These are phyloP conservation scores for Bambusicola thoracicus DNA, from an alignment of 2,113 vertebrate genomes.

Conservation along the genomic window DNA sequence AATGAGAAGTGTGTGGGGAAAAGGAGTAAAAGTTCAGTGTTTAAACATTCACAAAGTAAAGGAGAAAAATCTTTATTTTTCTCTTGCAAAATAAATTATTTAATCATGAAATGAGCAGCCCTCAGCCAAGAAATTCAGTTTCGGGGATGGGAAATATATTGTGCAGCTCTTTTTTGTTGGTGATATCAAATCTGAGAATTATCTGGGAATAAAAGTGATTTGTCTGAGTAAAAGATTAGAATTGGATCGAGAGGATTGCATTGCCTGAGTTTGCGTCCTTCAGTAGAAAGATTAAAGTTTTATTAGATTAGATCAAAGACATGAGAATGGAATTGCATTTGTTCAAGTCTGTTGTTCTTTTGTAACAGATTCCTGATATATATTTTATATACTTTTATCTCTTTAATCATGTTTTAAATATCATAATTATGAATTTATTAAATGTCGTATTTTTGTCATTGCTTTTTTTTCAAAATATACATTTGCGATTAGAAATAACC, in stretches of 20 bases:
- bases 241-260: not conserved
- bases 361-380: not conserved
- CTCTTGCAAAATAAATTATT: not conserved
- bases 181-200: not conserved
- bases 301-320: conserved; percentile 14
- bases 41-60: not conserved
- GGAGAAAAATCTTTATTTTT: not conserved
- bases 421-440: not conserved
- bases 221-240: not conserved
- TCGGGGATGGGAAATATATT: not conserved
- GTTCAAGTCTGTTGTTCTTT: not conserved
- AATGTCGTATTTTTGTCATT: not conserved
- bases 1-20: not conserved
- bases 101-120: not conserved
- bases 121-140: rapidly evolving
- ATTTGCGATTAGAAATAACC: not conserved
- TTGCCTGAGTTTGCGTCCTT: not conserved
- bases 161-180: not conserved
- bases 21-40: not conserved
- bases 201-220: not conserved
- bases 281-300: not conserved
- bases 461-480: not conserved
- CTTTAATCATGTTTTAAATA: not conserved
- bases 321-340: not conserved
- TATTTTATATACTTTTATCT: not conserved